These are phyloP conservation scores for Xylocampa areola DNA, from an alignment of 2,888 invertebrate species.

Conservation along the genomic window DNA sequence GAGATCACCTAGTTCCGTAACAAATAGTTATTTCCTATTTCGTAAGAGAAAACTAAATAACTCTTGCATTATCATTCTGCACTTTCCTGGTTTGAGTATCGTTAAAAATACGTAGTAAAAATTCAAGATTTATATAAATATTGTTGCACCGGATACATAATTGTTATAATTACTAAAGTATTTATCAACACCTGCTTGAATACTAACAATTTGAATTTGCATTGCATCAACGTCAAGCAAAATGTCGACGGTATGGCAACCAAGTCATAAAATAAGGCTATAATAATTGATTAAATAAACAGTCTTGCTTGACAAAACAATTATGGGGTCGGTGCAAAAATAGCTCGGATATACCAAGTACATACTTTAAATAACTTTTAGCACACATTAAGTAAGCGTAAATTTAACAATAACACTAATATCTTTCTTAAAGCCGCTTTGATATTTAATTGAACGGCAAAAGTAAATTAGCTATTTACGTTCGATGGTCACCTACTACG, in stretches of 20 bases:
- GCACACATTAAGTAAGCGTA: conserved; percentile 14
- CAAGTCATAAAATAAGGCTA: conserved; percentile 37
- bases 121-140: no score
- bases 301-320: conserved; percentile 45
- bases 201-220: conserved; percentile 37
- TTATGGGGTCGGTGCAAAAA: conserved; percentile 57
- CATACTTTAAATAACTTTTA: conserved; percentile 24
- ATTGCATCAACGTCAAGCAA: conserved; percentile 37
- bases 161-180: conserved; percentile 30
- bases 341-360: conserved; percentile 35
- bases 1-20: conserved; percentile 19
- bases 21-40: conserved; percentile 19
- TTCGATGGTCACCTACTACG: conserved; percentile 67
- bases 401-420: neutral
- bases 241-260: neutral
- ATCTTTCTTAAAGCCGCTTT: neutral
- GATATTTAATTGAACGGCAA: conserved; percentile 21
- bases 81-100: no score
- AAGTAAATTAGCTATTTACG: conserved; percentile 65
- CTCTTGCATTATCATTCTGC: neutral
- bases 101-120: no score
- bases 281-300: conserved; percentile 59
- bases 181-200: conserved; percentile 35
- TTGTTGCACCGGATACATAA: neutral
- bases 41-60: conserved; percentile 3